phyloP scores from a whole-genome alignment of 2,113 vertebrate genomes.

The Neofelis nebulosa region DNA sequence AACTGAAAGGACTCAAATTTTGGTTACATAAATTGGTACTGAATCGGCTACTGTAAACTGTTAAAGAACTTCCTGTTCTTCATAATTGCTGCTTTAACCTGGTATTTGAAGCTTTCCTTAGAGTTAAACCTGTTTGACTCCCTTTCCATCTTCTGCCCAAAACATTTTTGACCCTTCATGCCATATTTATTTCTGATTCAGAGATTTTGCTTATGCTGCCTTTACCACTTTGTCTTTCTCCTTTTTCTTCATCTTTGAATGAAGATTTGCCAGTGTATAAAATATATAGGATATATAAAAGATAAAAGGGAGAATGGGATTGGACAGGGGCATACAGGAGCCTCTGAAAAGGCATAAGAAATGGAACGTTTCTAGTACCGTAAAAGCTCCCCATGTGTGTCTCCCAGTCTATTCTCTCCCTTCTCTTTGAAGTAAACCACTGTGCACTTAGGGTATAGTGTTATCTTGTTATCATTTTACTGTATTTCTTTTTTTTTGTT shows the following conservation, averaged over 20 bases:
- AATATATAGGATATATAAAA: not conserved
- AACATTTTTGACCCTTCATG: not conserved
- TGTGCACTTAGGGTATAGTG: not conserved
- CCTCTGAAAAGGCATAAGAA: not conserved
- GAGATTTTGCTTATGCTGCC: not conserved
- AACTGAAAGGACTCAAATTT: not conserved
- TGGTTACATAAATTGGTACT: not conserved
- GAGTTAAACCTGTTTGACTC: not conserved
- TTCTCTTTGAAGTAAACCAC: not conserved
- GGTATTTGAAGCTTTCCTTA: not conserved
- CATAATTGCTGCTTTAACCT: not conserved
- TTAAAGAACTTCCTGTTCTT: not conserved
- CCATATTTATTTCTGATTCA: not conserved
- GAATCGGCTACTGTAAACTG: not conserved
- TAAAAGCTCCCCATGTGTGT: not conserved
- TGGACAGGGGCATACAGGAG: not conserved
- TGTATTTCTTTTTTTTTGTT: not conserved
- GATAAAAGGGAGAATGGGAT: not conserved
- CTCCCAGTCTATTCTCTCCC: not conserved
- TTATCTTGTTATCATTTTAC: not conserved
- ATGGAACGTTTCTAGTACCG: not conserved
- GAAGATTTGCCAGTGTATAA: not conserved
- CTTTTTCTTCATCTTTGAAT: too few relatives aligned
- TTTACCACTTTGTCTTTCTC: not conserved
- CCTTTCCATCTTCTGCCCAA: not conserved